phyloP scores from a whole-genome alignment of 2,888 invertebrate genomes.

The Sesia bembeciformis region DNA sequence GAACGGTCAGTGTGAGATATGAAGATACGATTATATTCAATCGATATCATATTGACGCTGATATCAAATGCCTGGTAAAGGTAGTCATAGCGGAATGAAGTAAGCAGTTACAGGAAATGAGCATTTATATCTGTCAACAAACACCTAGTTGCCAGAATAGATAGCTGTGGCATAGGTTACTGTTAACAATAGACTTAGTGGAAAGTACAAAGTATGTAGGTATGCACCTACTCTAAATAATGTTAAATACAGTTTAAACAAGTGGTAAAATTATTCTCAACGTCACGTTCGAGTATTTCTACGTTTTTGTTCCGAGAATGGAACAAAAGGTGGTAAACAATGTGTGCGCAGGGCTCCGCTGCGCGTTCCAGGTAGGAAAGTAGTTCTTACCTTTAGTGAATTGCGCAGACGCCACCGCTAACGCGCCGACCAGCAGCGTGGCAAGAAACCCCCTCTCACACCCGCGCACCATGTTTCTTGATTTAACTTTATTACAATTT shows the following conservation, averaged over 20 bases:
- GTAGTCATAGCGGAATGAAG: constrained; percentile 17
- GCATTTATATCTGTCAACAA: constrained; percentile 5
- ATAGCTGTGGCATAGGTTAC: no score
- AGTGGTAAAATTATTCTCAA: background rate
- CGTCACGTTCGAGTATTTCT: constrained; percentile 5
- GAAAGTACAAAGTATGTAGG: background rate
- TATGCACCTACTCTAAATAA: background rate
- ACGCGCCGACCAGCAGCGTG: constrained; percentile 49
- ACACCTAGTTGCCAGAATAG: background rate
- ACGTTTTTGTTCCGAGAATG: constrained; percentile 23
- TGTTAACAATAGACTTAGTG: no score
- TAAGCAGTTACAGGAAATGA: constrained; percentile 17
- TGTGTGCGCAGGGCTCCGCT: constrained; percentile 5
- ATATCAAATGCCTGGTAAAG: constrained; percentile 11
- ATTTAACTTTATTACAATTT: constrained; percentile 50
- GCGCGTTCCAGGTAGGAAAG: constrained; percentile 42
- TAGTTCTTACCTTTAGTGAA: constrained; percentile 63
- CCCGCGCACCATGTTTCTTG: constrained; percentile 52
- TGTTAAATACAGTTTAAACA: background rate
- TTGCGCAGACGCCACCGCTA: constrained; percentile 58
- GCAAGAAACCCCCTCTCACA: constrained; percentile 48
- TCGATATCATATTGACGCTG: constrained; percentile 1
- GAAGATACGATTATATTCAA: background rate
- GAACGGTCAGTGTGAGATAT: no score
- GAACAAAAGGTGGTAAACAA: constrained; percentile 58